Percentiles rank a stretch among this genome's conserved stretches.
phyloP scores from a whole-genome alignment of 2,888 invertebrate species.

The Aspidiotus rigidus region DNA sequence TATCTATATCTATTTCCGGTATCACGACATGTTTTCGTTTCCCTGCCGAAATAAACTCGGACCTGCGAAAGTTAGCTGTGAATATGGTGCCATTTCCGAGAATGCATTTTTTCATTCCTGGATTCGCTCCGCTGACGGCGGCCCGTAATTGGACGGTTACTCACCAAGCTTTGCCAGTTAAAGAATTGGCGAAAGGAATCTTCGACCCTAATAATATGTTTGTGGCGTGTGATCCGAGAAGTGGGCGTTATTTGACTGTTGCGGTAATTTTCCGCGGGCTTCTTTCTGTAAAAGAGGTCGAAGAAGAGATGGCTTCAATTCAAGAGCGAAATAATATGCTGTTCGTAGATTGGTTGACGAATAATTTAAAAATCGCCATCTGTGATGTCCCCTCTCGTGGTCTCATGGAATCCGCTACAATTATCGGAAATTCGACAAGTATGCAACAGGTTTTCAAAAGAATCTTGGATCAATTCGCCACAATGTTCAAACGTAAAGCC shows the following conservation, averaged over 20 bases:
- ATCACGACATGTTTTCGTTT: conserved; percentile 54
- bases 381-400: conserved; percentile 70
- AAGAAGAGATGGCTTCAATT: conserved; percentile 62
- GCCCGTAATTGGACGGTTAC: conserved; percentile 48
- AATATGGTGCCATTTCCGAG: conserved; percentile 58
- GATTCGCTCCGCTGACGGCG: conserved; percentile 52
- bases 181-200: conserved; percentile 46
- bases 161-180: conserved; percentile 46
- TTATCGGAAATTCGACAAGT: conserved; percentile 52
- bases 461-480: conserved; percentile 52
- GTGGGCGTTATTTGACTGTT: conserved; percentile 52
- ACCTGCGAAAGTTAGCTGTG: conserved; percentile 50
- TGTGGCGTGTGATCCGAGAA: conserved; percentile 51
- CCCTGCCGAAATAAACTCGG: conserved; percentile 55
- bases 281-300: conserved; percentile 45
- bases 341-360: conserved; percentile 67
- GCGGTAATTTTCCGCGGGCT: conserved; percentile 36
- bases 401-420: conserved; percentile 54
- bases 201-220: conserved; percentile 53
- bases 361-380: conserved; percentile 70
- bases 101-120: conserved; percentile 52
- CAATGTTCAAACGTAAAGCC: conserved; percentile 55
- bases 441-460: conserved; percentile 54
- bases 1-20: conserved; percentile 47
- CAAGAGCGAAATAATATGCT: conserved; percentile 56